Conservation (phyloP, 2,113 vertebrate species). For the Pterocles burchelli region DNA sequence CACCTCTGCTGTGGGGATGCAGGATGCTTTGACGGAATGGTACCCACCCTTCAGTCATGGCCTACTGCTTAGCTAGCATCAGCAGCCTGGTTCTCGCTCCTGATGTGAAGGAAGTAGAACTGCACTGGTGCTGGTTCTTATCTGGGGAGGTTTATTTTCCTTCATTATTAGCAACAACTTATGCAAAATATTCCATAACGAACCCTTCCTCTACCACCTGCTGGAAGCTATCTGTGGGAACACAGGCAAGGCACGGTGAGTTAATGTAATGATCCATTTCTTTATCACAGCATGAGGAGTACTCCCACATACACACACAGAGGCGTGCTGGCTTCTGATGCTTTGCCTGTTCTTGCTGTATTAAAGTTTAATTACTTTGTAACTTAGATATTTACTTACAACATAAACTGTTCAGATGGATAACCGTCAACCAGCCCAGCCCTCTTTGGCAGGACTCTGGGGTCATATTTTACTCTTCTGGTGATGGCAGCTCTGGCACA, state of each 20-base stretch:
- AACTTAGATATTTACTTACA: slow-evolving; percentile 26
- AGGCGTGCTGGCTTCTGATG: neutral
- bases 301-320: neutral
- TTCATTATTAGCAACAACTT: neutral
- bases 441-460: neutral
- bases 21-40: neutral
- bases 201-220: neutral
- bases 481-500: slow-evolving; percentile 35
- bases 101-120: neutral
- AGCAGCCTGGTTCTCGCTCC: neutral
- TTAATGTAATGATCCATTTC: neutral
- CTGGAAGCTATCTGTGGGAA: neutral
- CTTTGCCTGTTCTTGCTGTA: neutral
- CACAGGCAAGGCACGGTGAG: fast-evolving
- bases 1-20: neutral
- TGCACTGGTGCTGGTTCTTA: neutral
- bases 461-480: slow-evolving; percentile 8
- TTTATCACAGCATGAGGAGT: neutral
- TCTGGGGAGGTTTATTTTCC: neutral
- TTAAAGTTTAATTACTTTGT: slow-evolving; percentile 53
- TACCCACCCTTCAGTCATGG: neutral
- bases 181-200: neutral
- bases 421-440: slow-evolving; percentile 21
- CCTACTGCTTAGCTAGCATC: neutral
- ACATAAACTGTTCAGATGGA: neutral